Percentiles rank a stretch among this genome's conserved stretches.
Conservation (phyloP, 2,888 invertebrate species). For the Acrobeloides nanus region DNA sequence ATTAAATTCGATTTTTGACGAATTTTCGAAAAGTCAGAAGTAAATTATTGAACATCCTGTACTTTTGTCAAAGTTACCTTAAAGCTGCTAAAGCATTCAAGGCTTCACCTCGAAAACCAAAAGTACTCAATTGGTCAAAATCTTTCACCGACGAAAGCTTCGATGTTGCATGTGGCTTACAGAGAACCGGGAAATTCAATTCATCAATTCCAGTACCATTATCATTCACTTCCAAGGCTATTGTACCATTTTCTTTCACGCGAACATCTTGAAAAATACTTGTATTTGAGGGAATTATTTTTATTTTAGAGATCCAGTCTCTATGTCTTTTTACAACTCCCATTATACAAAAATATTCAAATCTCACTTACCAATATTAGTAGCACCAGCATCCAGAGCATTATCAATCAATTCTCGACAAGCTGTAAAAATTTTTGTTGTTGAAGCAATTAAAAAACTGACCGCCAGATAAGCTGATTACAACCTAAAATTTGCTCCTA, state of each 20-base stretch:
- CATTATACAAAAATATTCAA: too few relatives aligned
- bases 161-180: slow-evolving; percentile 93
- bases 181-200: slow-evolving; percentile 73
- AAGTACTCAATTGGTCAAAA: slow-evolving; percentile 73
- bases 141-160: slow-evolving; percentile 82
- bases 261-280: slow-evolving; percentile 66
- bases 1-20: slow-evolving; percentile 59
- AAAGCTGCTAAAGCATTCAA: slow-evolving; percentile 86
- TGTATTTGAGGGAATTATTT: too few relatives aligned
- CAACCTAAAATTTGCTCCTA: too few relatives aligned
- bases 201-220: slow-evolving; percentile 84
- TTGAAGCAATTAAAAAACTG: too few relatives aligned
- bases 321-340: too few relatives aligned
- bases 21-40: too few relatives aligned
- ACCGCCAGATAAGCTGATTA: too few relatives aligned
- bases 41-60: too few relatives aligned
- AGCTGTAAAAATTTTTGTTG: too few relatives aligned
- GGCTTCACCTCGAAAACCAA: slow-evolving; percentile 96
- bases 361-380: slow-evolving; percentile 63
- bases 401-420: slow-evolving; percentile 95
- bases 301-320: too few relatives aligned
- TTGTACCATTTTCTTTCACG: slow-evolving; percentile 77
- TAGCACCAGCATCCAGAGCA: slow-evolving; percentile 85
- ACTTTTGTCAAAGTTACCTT: too few relatives aligned
- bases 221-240: slow-evolving; percentile 80